These are phyloP conservation scores for Dendrocopos noguchii DNA, from an alignment of 2,113 vertebrate genomes.

Conservation along the genomic window DNA sequence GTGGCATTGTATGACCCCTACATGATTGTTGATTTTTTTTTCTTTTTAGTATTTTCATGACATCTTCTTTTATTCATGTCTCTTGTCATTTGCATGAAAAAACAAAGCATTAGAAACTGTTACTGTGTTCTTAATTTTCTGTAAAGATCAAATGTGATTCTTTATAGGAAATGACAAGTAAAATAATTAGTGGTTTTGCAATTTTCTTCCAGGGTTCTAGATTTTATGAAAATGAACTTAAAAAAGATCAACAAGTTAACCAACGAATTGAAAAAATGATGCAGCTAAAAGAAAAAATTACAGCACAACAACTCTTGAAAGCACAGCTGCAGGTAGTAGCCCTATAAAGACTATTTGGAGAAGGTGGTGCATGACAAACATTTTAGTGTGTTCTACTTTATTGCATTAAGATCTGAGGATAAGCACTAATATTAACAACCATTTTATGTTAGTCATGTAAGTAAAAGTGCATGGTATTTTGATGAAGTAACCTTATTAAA, in stretches of 20 bases:
- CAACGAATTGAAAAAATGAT: conserved; percentile 93
- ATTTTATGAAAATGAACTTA: conserved; percentile 95
- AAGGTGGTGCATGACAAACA: background rate
- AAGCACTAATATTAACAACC: background rate
- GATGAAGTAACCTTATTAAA: background rate
- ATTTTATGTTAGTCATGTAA: background rate
- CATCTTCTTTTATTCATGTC: background rate
- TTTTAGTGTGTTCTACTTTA: background rate
- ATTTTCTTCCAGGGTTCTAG: conserved; percentile 86
- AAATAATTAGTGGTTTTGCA: background rate
- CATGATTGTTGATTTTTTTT: background rate
- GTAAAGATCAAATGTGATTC: background rate
- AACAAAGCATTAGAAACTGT: background rate
- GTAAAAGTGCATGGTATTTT: background rate
- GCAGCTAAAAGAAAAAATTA: conserved; percentile 86
- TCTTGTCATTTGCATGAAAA: background rate
- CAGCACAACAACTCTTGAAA: conserved; percentile 85
- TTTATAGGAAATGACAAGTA: background rate
- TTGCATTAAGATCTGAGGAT: background rate
- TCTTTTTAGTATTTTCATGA: background rate
- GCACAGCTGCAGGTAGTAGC: conserved; percentile 86
- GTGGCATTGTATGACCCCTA: background rate
- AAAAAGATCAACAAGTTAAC: conserved; percentile 94
- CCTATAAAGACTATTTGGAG: background rate
- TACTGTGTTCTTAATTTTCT: conserved; percentile 50